Percentiles rank a stretch among this genome's conserved stretches.
Evolutionary conservation across 2,888 invertebrate species (phyloP).

Genomic region (Andricus quercusramuli): DNA sequence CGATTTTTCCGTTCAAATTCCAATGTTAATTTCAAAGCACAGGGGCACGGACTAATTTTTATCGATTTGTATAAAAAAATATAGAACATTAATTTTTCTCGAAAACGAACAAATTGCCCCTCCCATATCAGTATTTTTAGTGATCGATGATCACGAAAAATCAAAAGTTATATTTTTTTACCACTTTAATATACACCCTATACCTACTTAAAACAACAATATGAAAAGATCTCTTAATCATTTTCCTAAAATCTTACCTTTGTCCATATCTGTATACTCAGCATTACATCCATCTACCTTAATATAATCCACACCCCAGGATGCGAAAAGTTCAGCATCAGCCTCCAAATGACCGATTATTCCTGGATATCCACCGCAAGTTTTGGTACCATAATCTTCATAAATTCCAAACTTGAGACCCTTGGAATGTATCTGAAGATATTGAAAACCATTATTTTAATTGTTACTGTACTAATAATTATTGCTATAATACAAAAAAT

Average conservation of each 20-base stretch:
- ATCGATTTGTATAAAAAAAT: no score
- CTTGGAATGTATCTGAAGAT: constrained; percentile 90
- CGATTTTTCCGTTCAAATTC: no score
- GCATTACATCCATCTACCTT: constrained; percentile 99
- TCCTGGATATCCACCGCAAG: constrained; percentile 98
- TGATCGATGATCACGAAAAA: no score
- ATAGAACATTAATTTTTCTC: no score
- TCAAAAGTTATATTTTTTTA: no score
- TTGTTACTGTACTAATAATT: neutral
- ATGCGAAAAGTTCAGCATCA: constrained; percentile 95
- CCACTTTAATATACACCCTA: no score
- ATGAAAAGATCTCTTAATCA: neutral
- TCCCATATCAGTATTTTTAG: no score
- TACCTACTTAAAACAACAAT: no score
- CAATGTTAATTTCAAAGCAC: no score
- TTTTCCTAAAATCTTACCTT: constrained; percentile 77
- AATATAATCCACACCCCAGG: constrained; percentile 98
- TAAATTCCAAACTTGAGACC: constrained; percentile 98
- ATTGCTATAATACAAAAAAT: neutral
- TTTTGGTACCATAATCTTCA: constrained; percentile 97
- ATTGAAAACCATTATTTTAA: neutral
- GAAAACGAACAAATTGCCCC: no score
- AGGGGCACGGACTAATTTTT: no score
- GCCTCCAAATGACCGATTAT: constrained; percentile 90
- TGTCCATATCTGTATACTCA: constrained; percentile 92